Conservation (phyloP, 2,888 invertebrate genomes). For the Amorpha juglandis region DNA sequence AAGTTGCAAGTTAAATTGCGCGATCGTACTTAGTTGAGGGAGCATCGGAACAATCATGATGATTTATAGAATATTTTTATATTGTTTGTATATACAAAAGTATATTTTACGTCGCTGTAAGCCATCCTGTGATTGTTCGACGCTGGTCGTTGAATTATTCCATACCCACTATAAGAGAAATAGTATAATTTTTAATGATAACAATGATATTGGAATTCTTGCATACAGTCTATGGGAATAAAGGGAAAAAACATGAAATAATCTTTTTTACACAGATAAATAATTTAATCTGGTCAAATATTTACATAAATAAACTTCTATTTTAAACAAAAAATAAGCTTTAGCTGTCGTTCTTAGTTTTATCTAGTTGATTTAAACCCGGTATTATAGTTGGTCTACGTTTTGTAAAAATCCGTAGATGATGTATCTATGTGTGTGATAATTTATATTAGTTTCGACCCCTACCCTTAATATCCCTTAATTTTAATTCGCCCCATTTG, state of each 20-base stretch:
- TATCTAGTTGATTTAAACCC: no score
- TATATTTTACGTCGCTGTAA: conserved; percentile 6
- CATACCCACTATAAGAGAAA: background rate
- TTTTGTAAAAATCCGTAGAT: no score
- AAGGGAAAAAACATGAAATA: background rate
- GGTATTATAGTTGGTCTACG: no score
- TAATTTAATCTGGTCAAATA: no score
- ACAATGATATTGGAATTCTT: background rate
- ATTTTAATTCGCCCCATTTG: background rate
- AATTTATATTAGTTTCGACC: no score
- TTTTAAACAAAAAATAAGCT: background rate
- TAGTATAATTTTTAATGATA: background rate
- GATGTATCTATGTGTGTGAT: no score
- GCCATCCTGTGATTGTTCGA: background rate
- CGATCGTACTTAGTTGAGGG: conserved; percentile 15
- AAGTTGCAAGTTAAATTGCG: background rate
- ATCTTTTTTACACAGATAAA: no score
- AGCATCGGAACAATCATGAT: conserved; percentile 13
- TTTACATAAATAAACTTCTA: background rate
- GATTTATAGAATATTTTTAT: conserved; percentile 17
- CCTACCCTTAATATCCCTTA: background rate
- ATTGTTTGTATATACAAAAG: conserved; percentile 19
- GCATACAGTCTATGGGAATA: background rate
- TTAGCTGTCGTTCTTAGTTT: no score
- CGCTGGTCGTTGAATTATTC: conserved; percentile 14